Conservation (phyloP, 2,113 vertebrate genomes). For the Corythornis madagascariensis region DNA sequence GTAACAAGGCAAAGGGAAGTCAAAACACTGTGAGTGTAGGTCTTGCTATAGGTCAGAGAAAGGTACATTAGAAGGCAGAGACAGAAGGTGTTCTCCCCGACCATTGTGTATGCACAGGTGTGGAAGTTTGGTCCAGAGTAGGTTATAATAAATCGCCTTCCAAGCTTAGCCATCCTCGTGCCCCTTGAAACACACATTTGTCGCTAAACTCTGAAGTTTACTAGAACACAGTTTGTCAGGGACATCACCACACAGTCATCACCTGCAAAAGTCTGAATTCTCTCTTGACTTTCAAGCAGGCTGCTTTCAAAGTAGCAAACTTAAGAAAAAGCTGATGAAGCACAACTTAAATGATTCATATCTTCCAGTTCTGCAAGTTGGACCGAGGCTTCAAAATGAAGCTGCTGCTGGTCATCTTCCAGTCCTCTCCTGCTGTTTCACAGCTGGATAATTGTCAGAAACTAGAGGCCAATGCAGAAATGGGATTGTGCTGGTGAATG, state of each 20-base stretch:
- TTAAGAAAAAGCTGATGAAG: neutral
- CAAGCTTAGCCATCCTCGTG: neutral
- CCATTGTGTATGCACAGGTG: neutral
- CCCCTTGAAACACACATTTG: neutral
- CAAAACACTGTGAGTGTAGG: neutral
- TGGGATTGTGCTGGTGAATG: neutral
- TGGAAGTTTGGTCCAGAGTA: neutral
- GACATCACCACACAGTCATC: neutral
- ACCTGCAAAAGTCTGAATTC: neutral
- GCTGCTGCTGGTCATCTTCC: neutral
- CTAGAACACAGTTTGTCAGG: neutral
- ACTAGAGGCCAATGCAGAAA: neutral
- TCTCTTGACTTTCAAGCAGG: neutral
- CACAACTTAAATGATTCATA: neutral
- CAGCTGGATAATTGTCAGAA: neutral
- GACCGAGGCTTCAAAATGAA: neutral
- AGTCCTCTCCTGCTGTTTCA: neutral
- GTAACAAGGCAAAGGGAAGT: neutral
- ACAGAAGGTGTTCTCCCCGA: neutral
- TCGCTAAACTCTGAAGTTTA: neutral
- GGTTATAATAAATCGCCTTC: too few species aligned
- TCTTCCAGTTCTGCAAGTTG: neutral
- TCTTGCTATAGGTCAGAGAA: neutral
- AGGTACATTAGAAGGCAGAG: neutral
- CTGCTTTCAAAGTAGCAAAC: neutral